phyloP scores from a whole-genome alignment of 2,888 invertebrate genomes.

The Melanostoma mellinum region DNA sequence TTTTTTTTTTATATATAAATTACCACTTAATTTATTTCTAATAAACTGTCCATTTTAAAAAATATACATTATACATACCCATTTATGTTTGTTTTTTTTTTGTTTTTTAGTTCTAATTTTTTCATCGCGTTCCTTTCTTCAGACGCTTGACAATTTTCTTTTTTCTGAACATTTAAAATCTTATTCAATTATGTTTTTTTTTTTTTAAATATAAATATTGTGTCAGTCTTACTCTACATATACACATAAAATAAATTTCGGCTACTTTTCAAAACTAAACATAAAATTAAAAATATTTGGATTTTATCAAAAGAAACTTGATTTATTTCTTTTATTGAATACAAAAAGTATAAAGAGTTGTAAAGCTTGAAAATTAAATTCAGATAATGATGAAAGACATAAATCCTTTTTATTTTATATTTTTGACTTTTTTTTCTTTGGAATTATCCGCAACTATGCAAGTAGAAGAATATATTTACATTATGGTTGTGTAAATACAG shows the following conservation, averaged over 20 bases:
- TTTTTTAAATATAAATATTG: constrained; percentile 57
- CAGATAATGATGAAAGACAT: too few relatives aligned
- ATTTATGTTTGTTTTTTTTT: constrained; percentile 45
- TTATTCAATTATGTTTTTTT: constrained; percentile 29
- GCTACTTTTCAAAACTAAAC: constrained; percentile 50
- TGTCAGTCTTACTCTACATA: constrained; percentile 72
- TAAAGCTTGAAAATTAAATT: too few relatives aligned
- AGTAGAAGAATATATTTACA: constrained; percentile 72
- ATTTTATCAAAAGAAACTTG: neutral
- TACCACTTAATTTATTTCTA: constrained; percentile 45
- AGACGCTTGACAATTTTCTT: constrained; percentile 44
- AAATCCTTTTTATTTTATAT: constrained; percentile 18
- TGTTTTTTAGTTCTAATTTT: constrained; percentile 5
- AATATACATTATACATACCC: constrained; percentile 71
- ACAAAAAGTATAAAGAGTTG: too few relatives aligned
- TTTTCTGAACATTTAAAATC: constrained; percentile 59
- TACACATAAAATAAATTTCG: constrained; percentile 71
- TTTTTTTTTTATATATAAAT: constrained; percentile 50
- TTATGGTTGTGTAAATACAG: constrained; percentile 66
- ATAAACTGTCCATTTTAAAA: constrained; percentile 69
- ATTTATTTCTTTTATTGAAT: constrained; percentile 1
- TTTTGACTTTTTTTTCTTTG: constrained; percentile 35
- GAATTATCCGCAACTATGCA: constrained; percentile 54
- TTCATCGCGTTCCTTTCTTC: constrained; percentile 28
- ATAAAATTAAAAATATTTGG: constrained; percentile 9